Evolutionary conservation across 2,888 invertebrate species (phyloP), one percentile per base, ranked within the genome.

Genomic region (Nephrotoma appendiculata): DNA sequence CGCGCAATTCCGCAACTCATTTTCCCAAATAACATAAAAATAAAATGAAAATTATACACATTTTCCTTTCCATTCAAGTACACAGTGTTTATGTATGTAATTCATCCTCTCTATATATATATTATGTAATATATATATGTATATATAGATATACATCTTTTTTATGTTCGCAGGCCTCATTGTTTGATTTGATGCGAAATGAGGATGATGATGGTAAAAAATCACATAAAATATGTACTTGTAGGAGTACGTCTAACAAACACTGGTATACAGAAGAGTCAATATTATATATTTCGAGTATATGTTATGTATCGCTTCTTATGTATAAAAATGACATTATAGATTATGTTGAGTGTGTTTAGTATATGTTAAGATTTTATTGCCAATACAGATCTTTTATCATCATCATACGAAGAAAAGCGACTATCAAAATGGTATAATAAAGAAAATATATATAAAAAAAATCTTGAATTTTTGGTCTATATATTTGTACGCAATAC

Each of bases 1-100:
- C 84, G 84, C 84, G 84, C 84, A 84, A 84, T 84, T 84, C 84
- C 42, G 84, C 84, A 84, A 84, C 84, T 84, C 84, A 84, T 84
- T 84, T 84, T 84, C 41, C 43, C 42, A 71, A 71, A 71, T 71
- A 71, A 71, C 71, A 71, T 71, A 71, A 71, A 71, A 57, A 57
- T 57, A 57, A 57, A 71, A 71, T 71, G 31, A 31, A 71, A 71
- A 71, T 71, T 31, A 71, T 31, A 71, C 71, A 71, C 71, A 71
- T 31, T 31, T 71, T 71, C 31, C 31, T 31, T 57, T 71, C 71
- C 31, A 71, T 71, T 71, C 71, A 71, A 71, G 71, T 71, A 71
- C 71, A 71, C 31, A 71, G 71, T 71, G 71, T 71, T 71, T 71
- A 71, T 71, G 31, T 71, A 71, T 71, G 71, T 71, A 71, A 71